phyloP scores from a whole-genome alignment of 2,888 invertebrate genomes.

The Himalopsyche japonica region DNA sequence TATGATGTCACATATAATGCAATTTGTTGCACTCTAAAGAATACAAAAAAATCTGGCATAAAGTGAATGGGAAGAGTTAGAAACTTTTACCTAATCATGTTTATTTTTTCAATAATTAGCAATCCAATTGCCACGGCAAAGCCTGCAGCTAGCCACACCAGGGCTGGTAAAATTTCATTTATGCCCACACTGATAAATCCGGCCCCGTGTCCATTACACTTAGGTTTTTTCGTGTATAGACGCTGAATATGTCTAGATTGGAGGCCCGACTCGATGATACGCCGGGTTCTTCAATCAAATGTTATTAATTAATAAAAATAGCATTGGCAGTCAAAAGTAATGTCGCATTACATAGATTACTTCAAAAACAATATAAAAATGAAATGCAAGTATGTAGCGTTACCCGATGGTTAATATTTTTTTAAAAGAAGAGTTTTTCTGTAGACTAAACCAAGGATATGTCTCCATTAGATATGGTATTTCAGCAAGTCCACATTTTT shows the following conservation, averaged over 20 bases:
- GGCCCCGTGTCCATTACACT: conserved; percentile 59
- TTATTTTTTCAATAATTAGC: conserved; percentile 44
- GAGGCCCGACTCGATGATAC: conserved; percentile 63
- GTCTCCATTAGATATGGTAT: conserved; percentile 60
- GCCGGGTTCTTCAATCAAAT: conserved; percentile 52
- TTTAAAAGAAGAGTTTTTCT: conserved; percentile 58
- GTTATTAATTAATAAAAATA: background rate
- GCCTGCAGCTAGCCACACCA: conserved; percentile 58
- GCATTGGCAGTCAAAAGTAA: background rate
- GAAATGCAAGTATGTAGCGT: conserved; percentile 37
- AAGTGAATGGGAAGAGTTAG: too few relatives aligned
- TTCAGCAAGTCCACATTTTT: conserved; percentile 65
- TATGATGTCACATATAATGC: too few relatives aligned
- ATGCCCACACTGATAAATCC: conserved; percentile 67
- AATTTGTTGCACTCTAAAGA: too few relatives aligned
- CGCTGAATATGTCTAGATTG: conserved; percentile 55
- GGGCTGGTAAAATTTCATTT: conserved; percentile 59
- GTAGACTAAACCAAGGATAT: conserved; percentile 60
- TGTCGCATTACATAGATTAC: background rate
- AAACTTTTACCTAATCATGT: background rate
- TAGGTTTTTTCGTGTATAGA: conserved; percentile 63
- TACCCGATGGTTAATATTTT: conserved; percentile 62
- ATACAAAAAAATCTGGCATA: too few relatives aligned
- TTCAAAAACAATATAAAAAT: background rate
- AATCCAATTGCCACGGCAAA: conserved; percentile 51